These are phyloP conservation scores for Cephus sareptanus DNA, from an alignment of 2,888 invertebrate species.

Conservation along the genomic window DNA sequence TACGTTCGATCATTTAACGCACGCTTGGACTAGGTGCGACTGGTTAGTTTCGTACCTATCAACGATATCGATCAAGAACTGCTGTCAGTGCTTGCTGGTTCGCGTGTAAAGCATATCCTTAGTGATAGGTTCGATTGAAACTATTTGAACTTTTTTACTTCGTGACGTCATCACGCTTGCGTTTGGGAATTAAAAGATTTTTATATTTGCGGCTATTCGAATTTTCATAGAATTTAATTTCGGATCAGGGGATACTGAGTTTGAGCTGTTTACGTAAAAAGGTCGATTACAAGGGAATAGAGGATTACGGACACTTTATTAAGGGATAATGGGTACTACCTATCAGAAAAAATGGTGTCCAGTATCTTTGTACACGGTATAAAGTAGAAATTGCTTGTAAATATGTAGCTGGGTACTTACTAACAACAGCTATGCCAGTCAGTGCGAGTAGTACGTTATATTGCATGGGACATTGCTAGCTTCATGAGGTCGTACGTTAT, in stretches of 20 bases:
- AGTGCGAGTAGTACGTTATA: conserved; percentile 35
- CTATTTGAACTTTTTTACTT: background rate
- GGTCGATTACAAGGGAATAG: too few relatives aligned
- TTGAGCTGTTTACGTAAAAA: background rate
- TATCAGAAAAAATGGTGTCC: background rate
- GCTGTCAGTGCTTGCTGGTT: background rate
- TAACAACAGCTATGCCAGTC: background rate
- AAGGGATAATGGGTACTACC: background rate
- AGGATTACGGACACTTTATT: background rate
- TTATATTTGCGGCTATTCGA: background rate
- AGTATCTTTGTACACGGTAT: background rate
- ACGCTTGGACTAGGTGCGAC: background rate
- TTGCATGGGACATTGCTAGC: conserved; percentile 45
- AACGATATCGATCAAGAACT: background rate
- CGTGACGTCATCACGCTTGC: background rate
- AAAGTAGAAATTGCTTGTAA: background rate
- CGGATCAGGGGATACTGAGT: too few relatives aligned
- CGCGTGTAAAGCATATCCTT: background rate
- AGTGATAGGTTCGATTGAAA: background rate
- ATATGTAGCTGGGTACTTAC: background rate
- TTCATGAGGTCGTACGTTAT: conserved; percentile 55
- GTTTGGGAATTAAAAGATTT: background rate
- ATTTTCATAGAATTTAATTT: background rate
- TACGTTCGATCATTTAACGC: background rate
- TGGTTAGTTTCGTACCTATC: background rate